Percentiles rank a stretch among this genome's conserved stretches.
Conservation (phyloP, 2,113 vertebrate species). For the Sakesphorus luctuosus region DNA sequence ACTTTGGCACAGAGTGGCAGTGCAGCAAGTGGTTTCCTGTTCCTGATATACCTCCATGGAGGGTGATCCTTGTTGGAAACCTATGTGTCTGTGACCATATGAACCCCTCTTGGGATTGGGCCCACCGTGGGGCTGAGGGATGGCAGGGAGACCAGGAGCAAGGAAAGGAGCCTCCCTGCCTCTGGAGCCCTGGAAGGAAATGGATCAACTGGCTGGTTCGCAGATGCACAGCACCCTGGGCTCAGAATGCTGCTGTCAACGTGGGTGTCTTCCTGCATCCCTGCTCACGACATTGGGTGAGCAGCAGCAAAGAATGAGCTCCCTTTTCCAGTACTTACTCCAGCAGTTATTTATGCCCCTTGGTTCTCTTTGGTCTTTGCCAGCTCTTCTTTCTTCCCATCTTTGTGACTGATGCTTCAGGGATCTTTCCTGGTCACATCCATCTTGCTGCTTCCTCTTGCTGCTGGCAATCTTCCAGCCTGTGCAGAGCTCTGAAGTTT, state of each 20-base stretch:
- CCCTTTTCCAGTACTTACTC: background rate
- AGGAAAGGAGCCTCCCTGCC: background rate
- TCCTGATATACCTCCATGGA: background rate
- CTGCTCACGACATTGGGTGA: fast-evolving
- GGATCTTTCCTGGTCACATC: constrained; percentile 13
- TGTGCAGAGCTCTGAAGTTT: background rate
- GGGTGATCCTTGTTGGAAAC: background rate
- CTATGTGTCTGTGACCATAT: background rate
- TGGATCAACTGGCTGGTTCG: background rate
- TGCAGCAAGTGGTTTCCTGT: background rate
- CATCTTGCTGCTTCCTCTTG: background rate
- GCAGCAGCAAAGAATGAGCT: background rate
- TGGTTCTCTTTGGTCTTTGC: background rate
- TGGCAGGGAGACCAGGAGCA: background rate
- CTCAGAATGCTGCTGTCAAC: background rate
- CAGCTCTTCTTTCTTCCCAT: background rate
- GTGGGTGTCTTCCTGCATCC: background rate
- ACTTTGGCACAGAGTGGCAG: background rate
- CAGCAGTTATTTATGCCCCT: background rate
- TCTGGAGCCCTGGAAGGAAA: background rate
- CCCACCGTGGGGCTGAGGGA: fast-evolving
- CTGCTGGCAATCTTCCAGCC: background rate
- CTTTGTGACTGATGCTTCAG: background rate
- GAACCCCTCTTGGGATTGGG: background rate
- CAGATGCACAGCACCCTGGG: background rate